Conservation (phyloP, 2,888 invertebrate species). For the Eulithis prunata region DNA sequence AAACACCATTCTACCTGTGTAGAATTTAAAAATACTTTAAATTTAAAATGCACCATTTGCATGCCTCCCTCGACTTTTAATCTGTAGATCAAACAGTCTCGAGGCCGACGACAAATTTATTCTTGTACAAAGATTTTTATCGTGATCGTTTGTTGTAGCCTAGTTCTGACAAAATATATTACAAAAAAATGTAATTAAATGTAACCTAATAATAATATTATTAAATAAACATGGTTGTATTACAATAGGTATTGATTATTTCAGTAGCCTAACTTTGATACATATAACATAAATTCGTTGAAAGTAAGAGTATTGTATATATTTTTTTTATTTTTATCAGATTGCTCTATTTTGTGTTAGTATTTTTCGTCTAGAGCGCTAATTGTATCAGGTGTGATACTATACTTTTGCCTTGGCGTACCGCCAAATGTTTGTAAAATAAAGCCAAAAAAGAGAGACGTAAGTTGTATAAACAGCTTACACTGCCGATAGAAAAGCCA, state of each 20-base stretch:
- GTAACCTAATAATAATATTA: too few relatives aligned
- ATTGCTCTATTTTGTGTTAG: too few relatives aligned
- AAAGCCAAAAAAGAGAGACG: slow-evolving; percentile 42
- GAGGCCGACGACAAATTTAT: slow-evolving; percentile 76
- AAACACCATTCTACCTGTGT: too few relatives aligned
- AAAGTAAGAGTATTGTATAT: too few relatives aligned
- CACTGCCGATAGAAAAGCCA: not conserved
- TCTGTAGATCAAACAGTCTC: slow-evolving; percentile 76
- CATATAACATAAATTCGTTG: too few relatives aligned
- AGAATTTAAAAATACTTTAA: slow-evolving; percentile 47
- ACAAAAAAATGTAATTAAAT: not conserved
- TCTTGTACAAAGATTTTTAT: slow-evolving; percentile 74
- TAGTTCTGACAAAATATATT: slow-evolving; percentile 31
- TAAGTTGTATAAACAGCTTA: slow-evolving; percentile 13
- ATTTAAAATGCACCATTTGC: slow-evolving; percentile 68
- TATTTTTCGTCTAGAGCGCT: not conserved
- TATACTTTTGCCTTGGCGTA: slow-evolving; percentile 59
- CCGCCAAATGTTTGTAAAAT: slow-evolving; percentile 59
- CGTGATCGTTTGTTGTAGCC: slow-evolving; percentile 55
- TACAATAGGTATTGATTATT: too few relatives aligned
- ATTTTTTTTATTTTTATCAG: too few relatives aligned
- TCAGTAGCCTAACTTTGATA: too few relatives aligned
- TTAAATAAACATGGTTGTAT: too few relatives aligned
- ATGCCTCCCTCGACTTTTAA: slow-evolving; percentile 64
- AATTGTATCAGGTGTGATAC: slow-evolving; percentile 56